Conservation (phyloP, 2,888 invertebrate genomes). For the Dasysyrphus tricinctus region DNA sequence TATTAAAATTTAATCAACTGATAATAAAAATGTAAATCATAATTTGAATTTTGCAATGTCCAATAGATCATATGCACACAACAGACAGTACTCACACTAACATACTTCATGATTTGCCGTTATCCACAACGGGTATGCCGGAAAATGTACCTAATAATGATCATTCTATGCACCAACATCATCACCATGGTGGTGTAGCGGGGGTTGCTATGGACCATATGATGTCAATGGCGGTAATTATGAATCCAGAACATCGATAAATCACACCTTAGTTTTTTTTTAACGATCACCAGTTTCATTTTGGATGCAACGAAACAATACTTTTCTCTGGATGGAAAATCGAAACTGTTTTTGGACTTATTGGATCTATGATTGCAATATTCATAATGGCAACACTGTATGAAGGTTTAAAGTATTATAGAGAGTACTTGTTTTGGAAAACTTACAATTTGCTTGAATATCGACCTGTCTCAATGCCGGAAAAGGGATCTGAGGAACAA, state of each 20-base stretch:
- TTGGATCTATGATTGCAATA: conserved; percentile 95
- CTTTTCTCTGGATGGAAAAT: conserved; percentile 93
- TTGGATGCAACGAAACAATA: conserved; percentile 89
- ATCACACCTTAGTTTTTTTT: neutral
- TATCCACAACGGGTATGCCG: conserved; percentile 69
- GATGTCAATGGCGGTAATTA: conserved; percentile 83
- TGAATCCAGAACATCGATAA: neutral
- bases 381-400: conserved; percentile 96
- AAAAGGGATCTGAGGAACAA: conserved; percentile 86
- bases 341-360: conserved; percentile 89
- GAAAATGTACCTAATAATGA: conserved; percentile 41
- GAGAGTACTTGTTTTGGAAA: conserved; percentile 93
- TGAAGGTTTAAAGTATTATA: conserved; percentile 91
- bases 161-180: conserved; percentile 62
- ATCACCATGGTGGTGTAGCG: conserved; percentile 51
- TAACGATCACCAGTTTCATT: conserved; percentile 88
- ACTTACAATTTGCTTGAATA: conserved; percentile 93
- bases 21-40: neutral
- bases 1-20: neutral
- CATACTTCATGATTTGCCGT: conserved; percentile 57
- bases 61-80: conserved; percentile 62
- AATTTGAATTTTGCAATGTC: neutral
- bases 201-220: conserved; percentile 80
- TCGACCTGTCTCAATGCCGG: conserved; percentile 92
- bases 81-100: conserved; percentile 74